These are phyloP conservation scores for Cheiracanthium punctorium DNA, from an alignment of 2,888 invertebrate species.

Conservation along the genomic window DNA sequence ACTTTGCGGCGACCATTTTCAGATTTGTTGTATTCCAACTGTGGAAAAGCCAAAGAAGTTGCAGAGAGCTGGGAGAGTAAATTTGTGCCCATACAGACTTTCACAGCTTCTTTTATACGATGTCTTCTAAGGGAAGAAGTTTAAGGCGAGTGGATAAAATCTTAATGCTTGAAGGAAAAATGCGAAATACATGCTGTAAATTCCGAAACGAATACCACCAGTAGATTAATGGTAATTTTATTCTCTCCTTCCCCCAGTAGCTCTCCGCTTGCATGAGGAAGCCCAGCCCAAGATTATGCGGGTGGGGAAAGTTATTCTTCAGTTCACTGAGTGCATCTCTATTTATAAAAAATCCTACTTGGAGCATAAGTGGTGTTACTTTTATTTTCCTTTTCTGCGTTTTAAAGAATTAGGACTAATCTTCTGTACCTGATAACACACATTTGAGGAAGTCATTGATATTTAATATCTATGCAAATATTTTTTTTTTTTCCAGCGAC, in stretches of 20 bases:
- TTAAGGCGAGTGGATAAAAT: neutral
- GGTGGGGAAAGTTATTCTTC: neutral
- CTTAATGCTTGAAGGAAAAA: neutral
- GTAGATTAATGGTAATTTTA: neutral
- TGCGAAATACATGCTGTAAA: neutral
- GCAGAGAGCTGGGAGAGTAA: constrained; percentile 12
- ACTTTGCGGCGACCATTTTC: constrained; percentile 41
- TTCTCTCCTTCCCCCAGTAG: neutral
- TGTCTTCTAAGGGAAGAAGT: neutral
- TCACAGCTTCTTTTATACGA: constrained; percentile 19
- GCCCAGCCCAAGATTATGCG: neutral
- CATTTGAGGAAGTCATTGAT: neutral
- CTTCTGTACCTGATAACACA: neutral
- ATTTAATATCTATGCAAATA: neutral
- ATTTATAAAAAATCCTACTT: constrained; percentile 22
- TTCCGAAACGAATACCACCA: neutral
- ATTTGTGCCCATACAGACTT: neutral
- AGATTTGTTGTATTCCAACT: neutral
- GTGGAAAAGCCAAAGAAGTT: neutral
- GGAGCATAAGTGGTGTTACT: neutral
- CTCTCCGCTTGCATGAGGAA: neutral
- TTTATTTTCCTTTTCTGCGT: neutral
- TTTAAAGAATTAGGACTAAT: neutral
- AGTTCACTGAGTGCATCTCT: constrained; percentile 48
- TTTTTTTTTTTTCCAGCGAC: too few relatives aligned